Evolutionary conservation across 2,888 invertebrate species (phyloP), one percentile per base, ranked within the genome.

Genomic region (Elegia similella): DNA sequence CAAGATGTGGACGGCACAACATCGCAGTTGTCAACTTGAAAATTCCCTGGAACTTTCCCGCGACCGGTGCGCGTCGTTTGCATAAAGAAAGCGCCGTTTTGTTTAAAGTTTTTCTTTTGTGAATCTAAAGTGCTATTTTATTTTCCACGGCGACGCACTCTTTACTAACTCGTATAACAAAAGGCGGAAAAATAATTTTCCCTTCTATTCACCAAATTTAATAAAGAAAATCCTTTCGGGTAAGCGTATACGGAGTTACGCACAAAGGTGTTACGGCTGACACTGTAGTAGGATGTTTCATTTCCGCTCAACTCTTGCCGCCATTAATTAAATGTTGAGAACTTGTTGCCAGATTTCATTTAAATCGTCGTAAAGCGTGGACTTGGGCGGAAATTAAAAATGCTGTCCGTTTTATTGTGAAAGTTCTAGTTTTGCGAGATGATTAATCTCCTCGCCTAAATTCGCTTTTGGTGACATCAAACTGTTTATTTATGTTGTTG

Each of bases 11-110:
- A 44, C 55, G 29, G 44, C 46, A 47, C 52, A 29, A 56, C 57
- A 38, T 57, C 52, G 55, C 52, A 57, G 57, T 55, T 61, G 61
- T 59, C 59, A 59, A 72, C 64, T 58, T 68, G 69, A 67, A 63
- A 69, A 69, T 72, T 69, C 68, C 67, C 64, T 65, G 61, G 72
- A 85, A 88, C 85, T 88, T 87, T 86, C 82, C 76, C 61, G 63
- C 70, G 64, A 59, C 60, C 58, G 56, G 46, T 12, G 48, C 59
- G 62, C 72, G 67, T 81, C 78, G 84, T 86, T 88, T 85, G 82
- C 85, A 83, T 86, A 84, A 80, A 83, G 85, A 88, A 86, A 86
- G 78, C 83, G 73, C 61, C 65, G 74, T 82, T 82, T 81, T 78
- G 78, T 82, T 77, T 74, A 70, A 80, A 80, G 75, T 84, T 85